Evolutionary conservation across 2,888 invertebrate genomes (phyloP), one percentile per base, ranked within the genome.

Genomic region (Halictus quadricinctus): DNA sequence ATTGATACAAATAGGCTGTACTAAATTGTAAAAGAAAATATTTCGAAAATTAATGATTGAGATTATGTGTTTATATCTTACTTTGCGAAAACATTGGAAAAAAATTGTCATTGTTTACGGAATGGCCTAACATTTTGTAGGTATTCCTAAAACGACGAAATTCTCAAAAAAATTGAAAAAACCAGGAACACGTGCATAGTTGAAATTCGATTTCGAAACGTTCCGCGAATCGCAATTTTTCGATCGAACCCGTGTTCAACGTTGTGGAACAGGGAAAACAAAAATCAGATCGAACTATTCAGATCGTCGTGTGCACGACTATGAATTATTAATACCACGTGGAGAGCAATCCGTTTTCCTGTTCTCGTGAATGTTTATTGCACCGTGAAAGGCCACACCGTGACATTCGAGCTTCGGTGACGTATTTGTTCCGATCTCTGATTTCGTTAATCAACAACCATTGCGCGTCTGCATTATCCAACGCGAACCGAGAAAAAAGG

Each of bases 401-500:
- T 79, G 87, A 80, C 79, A 83, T 86, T 86, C 80, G 80, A 83
- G 85, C 58, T 46, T 66, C 69, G 18, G 72, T 78, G 76, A 50
- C 86, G 79, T 72, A 66, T 36, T 8, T 77, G 86, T 76, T 83
- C 64, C 80, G 76, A 46, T 78, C 76, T 72, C 69, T 79, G 83
- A 81, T 86, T 86, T 86, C 73, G 78, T 80, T 72, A 78, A 81
- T 83, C 77, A 83, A 85, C 81, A 78, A 43, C n/a, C 58, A 29
- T 41, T 48, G 54, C 58, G 60, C 58, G 60, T 54, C 18, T 64
- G 72, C 21, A 6, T 82, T 78, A 76, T 64, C 66, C 10, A 66
- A 76, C 29, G 29, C 43, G 13, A 25, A 46, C 36, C 54, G 36
- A 72, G 72, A 50, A 64, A 72, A 43, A 72, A 46, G 15, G 1